phyloP scores from a whole-genome alignment of 2,888 invertebrate species.

The Dryomyza anilis region DNA sequence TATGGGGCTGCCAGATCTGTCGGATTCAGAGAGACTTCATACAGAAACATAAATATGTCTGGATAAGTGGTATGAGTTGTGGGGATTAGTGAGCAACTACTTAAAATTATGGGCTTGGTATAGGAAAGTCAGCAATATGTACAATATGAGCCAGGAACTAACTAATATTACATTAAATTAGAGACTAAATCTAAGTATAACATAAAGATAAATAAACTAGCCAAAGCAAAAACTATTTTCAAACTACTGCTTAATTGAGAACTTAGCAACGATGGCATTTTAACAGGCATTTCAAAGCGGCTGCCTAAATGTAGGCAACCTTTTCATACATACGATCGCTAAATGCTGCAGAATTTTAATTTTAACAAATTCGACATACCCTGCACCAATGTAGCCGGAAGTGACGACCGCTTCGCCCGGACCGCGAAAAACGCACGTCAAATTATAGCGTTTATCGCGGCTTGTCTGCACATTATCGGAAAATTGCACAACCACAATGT shows the following conservation, averaged over 20 bases:
- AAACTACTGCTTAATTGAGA: neutral
- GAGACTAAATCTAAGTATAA: neutral
- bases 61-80: no score
- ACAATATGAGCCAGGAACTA: slow-evolving; percentile 8
- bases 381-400: slow-evolving; percentile 89
- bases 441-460: slow-evolving; percentile 86
- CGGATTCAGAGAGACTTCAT: slow-evolving; percentile 64
- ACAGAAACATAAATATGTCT: slow-evolving; percentile 37
- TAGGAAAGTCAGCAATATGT: slow-evolving; percentile 17
- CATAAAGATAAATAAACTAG: neutral
- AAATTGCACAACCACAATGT: slow-evolving; percentile 92
- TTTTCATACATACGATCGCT: neutral
- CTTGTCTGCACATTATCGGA: slow-evolving; percentile 92
- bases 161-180: neutral
- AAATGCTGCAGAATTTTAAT: no score
- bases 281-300: neutral
- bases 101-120: slow-evolving; percentile 31
- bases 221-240: neutral
- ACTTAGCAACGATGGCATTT: neutral
- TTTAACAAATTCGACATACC: slow-evolving; percentile 66
- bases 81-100: slow-evolving; percentile 36
- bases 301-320: neutral
- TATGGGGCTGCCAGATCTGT: slow-evolving; percentile 87
- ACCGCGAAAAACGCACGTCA: slow-evolving; percentile 90
- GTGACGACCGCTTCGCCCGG: slow-evolving; percentile 93